Conservation (phyloP, 2,797 vertebrate species). For the Sebastes baramenuke region DNA sequence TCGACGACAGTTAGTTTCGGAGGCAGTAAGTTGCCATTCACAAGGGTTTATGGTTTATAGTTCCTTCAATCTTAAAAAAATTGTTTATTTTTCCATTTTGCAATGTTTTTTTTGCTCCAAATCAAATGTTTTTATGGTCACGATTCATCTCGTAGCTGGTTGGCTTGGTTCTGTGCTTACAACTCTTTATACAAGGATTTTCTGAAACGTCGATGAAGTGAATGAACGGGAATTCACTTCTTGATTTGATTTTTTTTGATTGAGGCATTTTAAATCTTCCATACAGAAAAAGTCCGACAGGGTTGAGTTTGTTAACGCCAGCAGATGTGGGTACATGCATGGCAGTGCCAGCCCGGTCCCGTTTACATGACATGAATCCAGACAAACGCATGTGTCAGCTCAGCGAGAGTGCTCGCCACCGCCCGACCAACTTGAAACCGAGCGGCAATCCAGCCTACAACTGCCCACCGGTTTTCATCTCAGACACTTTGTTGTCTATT, state of each 20-base stretch:
- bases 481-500: constrained; percentile 80
- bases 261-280: not conserved
- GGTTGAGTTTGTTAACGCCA: not conserved
- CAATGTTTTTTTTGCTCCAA: too few species aligned
- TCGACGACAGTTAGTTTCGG: fast-evolving
- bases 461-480: constrained; percentile 70
- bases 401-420: constrained; percentile 22
- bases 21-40: too few species aligned
- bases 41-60: too few species aligned
- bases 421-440: constrained; percentile 40
- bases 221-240: too few species aligned
- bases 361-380: constrained; percentile 13
- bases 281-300: not conserved
- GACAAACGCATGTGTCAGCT: constrained; percentile 48
- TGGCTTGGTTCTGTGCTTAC: too few species aligned
- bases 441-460: constrained; percentile 38
- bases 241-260: not conserved
- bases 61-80: too few species aligned
- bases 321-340: not conserved
- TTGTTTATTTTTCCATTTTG: too few species aligned
- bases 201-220: fast-evolving
- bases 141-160: too few species aligned
- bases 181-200: too few species aligned
- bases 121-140: too few species aligned
- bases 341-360: not conserved